phyloP scores from a whole-genome alignment of 2,113 vertebrate species.

The Penelope pileata region DNA sequence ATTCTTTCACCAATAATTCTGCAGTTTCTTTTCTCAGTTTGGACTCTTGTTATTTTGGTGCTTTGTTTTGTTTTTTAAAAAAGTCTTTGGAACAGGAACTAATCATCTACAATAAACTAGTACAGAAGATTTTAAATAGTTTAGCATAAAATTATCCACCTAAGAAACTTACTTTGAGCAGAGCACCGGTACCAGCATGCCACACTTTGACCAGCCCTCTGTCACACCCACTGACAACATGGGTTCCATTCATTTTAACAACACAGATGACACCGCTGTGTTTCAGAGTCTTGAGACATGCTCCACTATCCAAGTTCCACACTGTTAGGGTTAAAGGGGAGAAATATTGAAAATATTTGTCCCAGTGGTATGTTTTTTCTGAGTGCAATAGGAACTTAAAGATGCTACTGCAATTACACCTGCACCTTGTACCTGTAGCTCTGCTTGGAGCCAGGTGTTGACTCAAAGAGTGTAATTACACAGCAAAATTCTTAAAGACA shows the following conservation, averaged over 20 bases:
- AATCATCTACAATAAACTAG: not conserved
- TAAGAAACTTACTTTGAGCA: slow-evolving; percentile 80
- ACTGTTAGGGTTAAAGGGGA: slow-evolving; percentile 68
- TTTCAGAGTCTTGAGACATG: slow-evolving; percentile 79
- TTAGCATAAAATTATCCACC: not conserved
- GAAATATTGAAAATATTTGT: not conserved
- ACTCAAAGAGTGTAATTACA: not conserved
- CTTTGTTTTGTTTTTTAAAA: not conserved
- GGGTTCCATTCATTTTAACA: slow-evolving; percentile 74
- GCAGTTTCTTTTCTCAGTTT: not conserved
- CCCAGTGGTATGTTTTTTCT: not conserved
- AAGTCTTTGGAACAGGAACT: not conserved
- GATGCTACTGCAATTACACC: not conserved
- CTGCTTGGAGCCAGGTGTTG: not conserved
- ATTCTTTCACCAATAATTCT: not conserved
- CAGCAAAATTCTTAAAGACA: not conserved
- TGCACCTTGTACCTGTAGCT: not conserved
- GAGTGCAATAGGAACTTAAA: not conserved
- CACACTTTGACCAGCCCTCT: slow-evolving; percentile 87
- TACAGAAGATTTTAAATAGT: not conserved
- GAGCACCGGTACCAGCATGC: slow-evolving; percentile 65
- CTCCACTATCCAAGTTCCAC: slow-evolving; percentile 84
- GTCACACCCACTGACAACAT: slow-evolving; percentile 83
- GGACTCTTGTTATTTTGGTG: not conserved
- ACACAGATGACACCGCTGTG: slow-evolving; percentile 79